A percentile compares a stretch with the other conserved stretches of the same genome.
These are phyloP conservation scores for Nemapogon koenigi DNA, from an alignment of 2,888 invertebrate species.

Conservation along the genomic window DNA sequence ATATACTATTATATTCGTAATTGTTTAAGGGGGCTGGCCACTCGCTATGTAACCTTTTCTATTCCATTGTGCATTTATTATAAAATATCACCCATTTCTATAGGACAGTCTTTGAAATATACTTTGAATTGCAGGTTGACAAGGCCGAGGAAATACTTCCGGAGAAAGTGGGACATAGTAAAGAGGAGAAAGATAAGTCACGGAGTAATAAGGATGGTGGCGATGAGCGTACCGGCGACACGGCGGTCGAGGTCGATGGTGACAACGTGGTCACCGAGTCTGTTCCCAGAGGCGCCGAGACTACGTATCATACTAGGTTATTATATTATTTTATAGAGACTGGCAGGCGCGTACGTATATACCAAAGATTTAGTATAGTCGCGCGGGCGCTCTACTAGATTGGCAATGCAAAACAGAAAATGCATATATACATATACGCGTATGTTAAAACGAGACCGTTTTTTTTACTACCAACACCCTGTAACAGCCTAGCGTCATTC, in stretches of 20 bases:
- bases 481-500: too few relatives aligned
- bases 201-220: constrained; percentile 44
- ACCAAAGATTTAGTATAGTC: too few relatives aligned
- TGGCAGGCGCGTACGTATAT: too few relatives aligned
- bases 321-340: too few relatives aligned
- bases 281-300: constrained; percentile 73
- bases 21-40: too few relatives aligned
- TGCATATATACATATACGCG: too few relatives aligned
- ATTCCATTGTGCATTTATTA: neutral
- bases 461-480: too few relatives aligned
- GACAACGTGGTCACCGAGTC: constrained; percentile 71
- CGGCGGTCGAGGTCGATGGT: constrained; percentile 75
- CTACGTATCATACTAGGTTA: constrained; percentile 81
- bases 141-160: constrained; percentile 46
- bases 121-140: constrained; percentile 31
- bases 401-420: too few relatives aligned
- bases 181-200: constrained; percentile 53
- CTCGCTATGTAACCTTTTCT: too few relatives aligned
- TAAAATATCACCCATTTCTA: neutral
- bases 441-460: too few relatives aligned
- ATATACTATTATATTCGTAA: too few relatives aligned
- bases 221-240: constrained; percentile 49
- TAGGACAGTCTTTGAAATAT: neutral
- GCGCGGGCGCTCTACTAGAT: too few relatives aligned
- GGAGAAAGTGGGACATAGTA: constrained; percentile 33